Evolutionary conservation across 2,888 invertebrate genomes (phyloP), one percentile per base, ranked within the genome.

Genomic region (Caenorhabditis auriculariae): DNA sequence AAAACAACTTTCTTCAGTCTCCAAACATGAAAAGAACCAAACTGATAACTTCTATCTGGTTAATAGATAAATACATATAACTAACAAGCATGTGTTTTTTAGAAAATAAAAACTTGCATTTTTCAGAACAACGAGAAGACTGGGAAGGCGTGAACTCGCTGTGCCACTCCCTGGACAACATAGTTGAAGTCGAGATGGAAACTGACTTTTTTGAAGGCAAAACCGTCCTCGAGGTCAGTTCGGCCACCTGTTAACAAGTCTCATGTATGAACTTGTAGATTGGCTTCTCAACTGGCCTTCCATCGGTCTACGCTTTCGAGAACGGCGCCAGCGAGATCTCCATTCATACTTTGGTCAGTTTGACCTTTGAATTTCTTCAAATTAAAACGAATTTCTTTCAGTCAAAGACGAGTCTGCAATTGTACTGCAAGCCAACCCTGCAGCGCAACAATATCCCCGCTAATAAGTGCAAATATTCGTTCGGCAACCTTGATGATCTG

Each of bases 111-210:
- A n/a, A n/a, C 21, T 47, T 24, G 27, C 12, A 47, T 28, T 15
- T 52, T 51, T 3, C 59, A 52, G 60, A 56, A 5, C 46, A 52
- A 15, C 51, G 49, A 17, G 76, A 78, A 47, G 69, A 72, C 26
- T 78, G 77, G 77, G 75, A 76, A 28, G 75, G 77, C 35, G 76
- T 78, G 29, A 68, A 67, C 53, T 63, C 67, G 2, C 56, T 78
- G 9, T 76, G 76, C 43, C 72, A 76, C 48, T 57, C 67, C 35
- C 55, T 77, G 41, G 78, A 78, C 62, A 55, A 64, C 21, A 66
- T 74, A 32, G 67, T 78, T 21, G 72, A 73, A 39, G 67, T 68
- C 38, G 77, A 78, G 26, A 65, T 69, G 61, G 76, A 78, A 41
- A 66, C 64, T 23, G 69, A 77, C 47, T 64, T 78, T 43, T 76